Evolutionary conservation across 2,113 vertebrate genomes (phyloP), one percentile per base, ranked within the genome.

Genomic region (Poeciliopsis retropinna): DNA sequence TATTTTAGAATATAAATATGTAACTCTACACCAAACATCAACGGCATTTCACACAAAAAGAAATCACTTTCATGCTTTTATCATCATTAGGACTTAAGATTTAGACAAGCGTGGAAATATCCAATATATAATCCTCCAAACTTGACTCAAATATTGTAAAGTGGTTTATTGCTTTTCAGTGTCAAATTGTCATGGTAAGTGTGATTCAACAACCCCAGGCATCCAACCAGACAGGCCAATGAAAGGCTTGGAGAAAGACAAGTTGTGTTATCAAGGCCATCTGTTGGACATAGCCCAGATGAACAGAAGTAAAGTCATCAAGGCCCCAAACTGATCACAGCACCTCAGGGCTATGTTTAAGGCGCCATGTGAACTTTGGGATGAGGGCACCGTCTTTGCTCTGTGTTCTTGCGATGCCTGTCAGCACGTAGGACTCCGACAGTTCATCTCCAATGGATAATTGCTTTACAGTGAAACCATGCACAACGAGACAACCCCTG

Each of bases 241-340:
- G 69, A 73, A 76, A 51, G 5, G 32, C 64, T 72, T 75, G 70
- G 30, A 32, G 27, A 83, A 85, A 87, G 81, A 88, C 77, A 79
- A 76, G 61, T 39, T 57, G 25, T 34, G 73, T 84, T 89, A 90
- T 87, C 83, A 51, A 64, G 79, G 73, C 73, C 85, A 90, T 92
- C 87, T 87, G 77, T 72, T 88, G 73, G 85, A 91, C 69, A 70
- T 70, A 77, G 61, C 88, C 85, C 81, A 90, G 85, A 85, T 17
- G n/a, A 60, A 82, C 67, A 83, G 61, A 82, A 72, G 67, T 57
- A 80, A 87, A 87, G 76, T 76, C 83, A 83, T 86, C 81, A 87
- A 83, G 85, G 80, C 78, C 75, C 32, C 54, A 60, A 73, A 72
- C 78, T 87, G 83, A 89, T 85, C 79, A 80, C 70, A 69, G 78